These are phyloP conservation scores for Andrena marginata DNA, from an alignment of 2,888 invertebrate species.

Conservation along the genomic window DNA sequence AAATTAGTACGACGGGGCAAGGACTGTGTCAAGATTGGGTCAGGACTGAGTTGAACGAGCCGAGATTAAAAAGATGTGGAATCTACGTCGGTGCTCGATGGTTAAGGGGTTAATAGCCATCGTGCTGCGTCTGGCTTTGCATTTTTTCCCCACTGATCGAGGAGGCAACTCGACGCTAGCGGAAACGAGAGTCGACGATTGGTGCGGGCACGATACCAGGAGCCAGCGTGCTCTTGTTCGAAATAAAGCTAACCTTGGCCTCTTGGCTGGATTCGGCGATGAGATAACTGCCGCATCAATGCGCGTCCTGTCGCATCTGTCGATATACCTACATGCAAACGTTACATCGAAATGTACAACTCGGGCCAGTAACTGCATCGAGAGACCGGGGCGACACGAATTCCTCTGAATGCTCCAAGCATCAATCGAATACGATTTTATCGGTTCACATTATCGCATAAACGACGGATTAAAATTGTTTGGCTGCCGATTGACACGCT, in stretches of 20 bases:
- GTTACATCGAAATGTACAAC: slow-evolving; percentile 6
- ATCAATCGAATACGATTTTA: slow-evolving; percentile 25
- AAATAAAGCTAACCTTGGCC: slow-evolving; percentile 71
- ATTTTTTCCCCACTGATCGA: slow-evolving; percentile 51
- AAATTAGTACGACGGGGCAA: not conserved
- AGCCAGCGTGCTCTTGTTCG: slow-evolving; percentile 31
- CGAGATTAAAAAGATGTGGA: not conserved
- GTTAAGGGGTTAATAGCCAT: slow-evolving; percentile 39
- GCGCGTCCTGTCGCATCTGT: slow-evolving; percentile 49
- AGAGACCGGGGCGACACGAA: slow-evolving; percentile 24
- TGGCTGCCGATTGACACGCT: not conserved
- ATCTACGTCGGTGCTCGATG: not conserved
- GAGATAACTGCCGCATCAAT: slow-evolving; percentile 48
- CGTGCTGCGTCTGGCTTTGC: slow-evolving; percentile 31
- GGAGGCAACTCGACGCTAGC: slow-evolving; percentile 16
- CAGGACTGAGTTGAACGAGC: not conserved
- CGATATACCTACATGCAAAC: slow-evolving; percentile 23
- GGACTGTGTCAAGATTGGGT: too few relatives aligned
- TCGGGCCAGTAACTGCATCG: slow-evolving; percentile 29
- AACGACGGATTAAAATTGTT: slow-evolving; percentile 30
- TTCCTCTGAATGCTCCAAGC: slow-evolving; percentile 16
- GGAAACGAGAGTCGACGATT: slow-evolving; percentile 38
- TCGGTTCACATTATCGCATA: slow-evolving; percentile 24
- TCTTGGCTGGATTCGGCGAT: slow-evolving; percentile 59
- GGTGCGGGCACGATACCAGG: slow-evolving; percentile 41